A percentile compares a stretch with the other conserved stretches of the same genome.
Conservation (phyloP, 2,113 vertebrate genomes). For the Montifringilla adamsi region DNA sequence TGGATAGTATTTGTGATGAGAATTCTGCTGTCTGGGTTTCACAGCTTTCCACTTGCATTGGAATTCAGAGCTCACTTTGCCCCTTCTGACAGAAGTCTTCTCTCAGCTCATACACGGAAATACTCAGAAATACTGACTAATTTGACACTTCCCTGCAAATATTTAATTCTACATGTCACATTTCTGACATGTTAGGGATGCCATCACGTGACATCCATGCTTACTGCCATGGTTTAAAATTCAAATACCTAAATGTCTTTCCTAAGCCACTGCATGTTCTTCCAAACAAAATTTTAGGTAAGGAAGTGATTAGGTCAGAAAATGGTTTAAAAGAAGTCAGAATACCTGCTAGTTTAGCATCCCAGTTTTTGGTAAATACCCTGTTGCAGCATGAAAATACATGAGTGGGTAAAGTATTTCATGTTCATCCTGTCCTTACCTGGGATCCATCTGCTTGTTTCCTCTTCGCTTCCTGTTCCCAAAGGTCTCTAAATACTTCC, state of each 20-base stretch:
- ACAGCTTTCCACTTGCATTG: background rate
- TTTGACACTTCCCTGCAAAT: background rate
- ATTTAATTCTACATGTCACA: accelerated
- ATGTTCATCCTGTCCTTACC: accelerated
- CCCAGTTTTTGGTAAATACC: background rate
- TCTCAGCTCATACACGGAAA: background rate
- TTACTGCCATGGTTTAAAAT: background rate
- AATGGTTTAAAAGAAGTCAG: background rate
- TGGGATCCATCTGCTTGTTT: accelerated
- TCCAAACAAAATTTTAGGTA: background rate
- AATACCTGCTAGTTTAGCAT: background rate
- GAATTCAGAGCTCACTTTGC: background rate
- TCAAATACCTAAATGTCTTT: background rate
- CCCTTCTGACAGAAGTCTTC: background rate
- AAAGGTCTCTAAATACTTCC: background rate
- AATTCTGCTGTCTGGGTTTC: background rate
- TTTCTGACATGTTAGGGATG: background rate
- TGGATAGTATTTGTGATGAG: background rate
- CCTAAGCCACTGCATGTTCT: background rate
- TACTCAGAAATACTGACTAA: background rate
- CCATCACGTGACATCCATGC: background rate
- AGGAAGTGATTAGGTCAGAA: background rate
- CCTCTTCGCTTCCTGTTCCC: background rate
- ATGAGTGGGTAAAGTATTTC: background rate
- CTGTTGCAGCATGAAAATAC: accelerated